These are phyloP conservation scores for Bradynema listronoti DNA, from an alignment of 1,140 invertebrate genomes.

Conservation along the genomic window DNA sequence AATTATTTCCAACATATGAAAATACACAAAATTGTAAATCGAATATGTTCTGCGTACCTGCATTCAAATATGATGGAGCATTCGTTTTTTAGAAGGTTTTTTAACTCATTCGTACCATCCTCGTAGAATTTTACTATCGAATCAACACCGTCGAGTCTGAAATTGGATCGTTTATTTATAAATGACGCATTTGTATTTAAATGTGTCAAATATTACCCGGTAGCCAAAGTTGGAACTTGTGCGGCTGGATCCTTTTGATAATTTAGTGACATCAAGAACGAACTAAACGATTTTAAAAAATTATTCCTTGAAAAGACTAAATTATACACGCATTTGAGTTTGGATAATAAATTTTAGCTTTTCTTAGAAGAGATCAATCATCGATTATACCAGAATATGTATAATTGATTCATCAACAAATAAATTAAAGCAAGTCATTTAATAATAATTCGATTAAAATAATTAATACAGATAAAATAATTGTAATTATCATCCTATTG, in stretches of 20 bases:
- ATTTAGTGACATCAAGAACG: conserved; percentile 29
- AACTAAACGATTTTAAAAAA: conserved; percentile 3
- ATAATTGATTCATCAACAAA: too few species aligned
- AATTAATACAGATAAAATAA: too few species aligned
- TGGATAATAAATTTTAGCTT: too few species aligned
- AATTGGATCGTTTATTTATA: background rate
- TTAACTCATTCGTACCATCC: conserved; percentile 25
- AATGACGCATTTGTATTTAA: background rate
- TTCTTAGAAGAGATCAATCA: too few species aligned
- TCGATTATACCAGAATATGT: too few species aligned
- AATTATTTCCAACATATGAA: too few species aligned
- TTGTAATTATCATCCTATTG: too few species aligned
- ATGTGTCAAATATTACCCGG: background rate
- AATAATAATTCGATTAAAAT: too few species aligned
- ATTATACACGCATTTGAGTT: too few species aligned
- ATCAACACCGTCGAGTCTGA: conserved; percentile 12
- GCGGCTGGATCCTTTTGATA: conserved; percentile 24
- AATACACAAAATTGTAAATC: too few species aligned
- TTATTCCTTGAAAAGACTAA: conserved; percentile 2
- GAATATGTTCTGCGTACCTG: conserved; percentile 23
- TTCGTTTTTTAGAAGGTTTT: conserved; percentile 29
- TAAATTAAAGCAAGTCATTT: too few species aligned
- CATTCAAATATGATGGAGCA: conserved; percentile 24
- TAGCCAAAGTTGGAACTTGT: conserved; percentile 14
- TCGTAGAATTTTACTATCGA: conserved; percentile 19